Evolutionary conservation across 2,797 vertebrate genomes (phyloP), one percentile per base, ranked within the genome.

Genomic region (Triplophysa bombifrons): DNA sequence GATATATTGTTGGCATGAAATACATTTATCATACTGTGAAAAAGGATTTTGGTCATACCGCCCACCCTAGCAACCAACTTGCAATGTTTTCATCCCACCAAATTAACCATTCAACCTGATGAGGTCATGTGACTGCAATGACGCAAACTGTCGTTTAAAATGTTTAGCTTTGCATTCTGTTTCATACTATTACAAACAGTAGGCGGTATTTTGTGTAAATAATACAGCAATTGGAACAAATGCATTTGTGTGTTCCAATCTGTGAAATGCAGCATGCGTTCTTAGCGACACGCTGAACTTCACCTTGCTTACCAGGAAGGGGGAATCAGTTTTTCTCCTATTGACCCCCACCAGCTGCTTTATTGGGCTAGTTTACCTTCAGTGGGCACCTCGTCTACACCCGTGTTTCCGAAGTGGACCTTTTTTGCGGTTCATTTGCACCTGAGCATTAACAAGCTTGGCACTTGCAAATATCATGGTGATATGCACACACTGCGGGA

Each of bases 401-500:
- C 41, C 48, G 65, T 61, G 76, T 83, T 78, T 84, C 84, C 66
- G 81, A 73, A 61, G 78, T 75, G 80, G 75, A 80, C 89, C 88
- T 85, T 86, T 91, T 88, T 87, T 87, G 89, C 44, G 58, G 60
- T 75, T 83, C 80, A 73, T 84, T 84, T 83, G 74, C 82, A 86
- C 84, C 66, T 81, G 74, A 85, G 64, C 53, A 72, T 76, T 85
- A 85, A 84, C 78, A 83, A 85, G 63, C 81, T 84, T 81, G 72
- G 70, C 67, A 27, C 66, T 81, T 75, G 69, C 70, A 82, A 58
- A 63, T 61, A 78, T 46, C 19, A 17, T 13, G n/a, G 30, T 20
- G 16, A 70, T 17, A 67, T 34, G 41, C 66, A 69, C 14, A 60
- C 55, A 63, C 38, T 64, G 6, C 53, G 14, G 7, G 25, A 53